Base-by-base conservation (phyloP, 2,797 vertebrate species). In the Adelosebastes latens region DNA sequence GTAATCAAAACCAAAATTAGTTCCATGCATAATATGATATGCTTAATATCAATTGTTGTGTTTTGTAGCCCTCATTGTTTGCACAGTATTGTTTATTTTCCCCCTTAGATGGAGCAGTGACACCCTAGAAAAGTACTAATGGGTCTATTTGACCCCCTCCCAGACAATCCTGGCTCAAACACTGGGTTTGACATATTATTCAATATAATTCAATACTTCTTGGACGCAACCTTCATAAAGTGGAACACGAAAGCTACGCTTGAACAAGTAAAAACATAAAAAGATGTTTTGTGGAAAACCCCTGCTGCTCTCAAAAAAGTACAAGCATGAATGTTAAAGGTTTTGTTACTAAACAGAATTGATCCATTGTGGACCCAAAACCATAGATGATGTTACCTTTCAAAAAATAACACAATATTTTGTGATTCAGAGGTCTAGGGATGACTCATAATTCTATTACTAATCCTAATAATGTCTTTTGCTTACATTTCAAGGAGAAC, bases 201-300 rank as follows among this genome's bases (percentile, higher is more conserved):
- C 3, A 31, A 13, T 34, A 20, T 8, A 39, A 16, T 22, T 32
- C 24, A 8, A 22, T 18, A 62, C 60, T 42, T 59, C 52, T n/a
- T 64, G 59, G 60, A 49, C 5, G 6, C 2, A 31, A 31, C 11
- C 2, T 25, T 34, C 11, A 39, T 72, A 32, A 39, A 56, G 10
- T n/a, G 24, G 31, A 42, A 77, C 46, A 65, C 14, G 0, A 56
- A 64, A 42, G 10, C 25, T 13, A 27, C 4, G 1, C n/a, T 36
- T 31, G 13, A 63, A 60, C 46, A 63, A 76, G 20, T 58, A 10
- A 36, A 78, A 77, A 63, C 75, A 55, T 16, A 60, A 29, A 69
- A 13, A 2, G 6, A 36, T 60, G 72, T 59, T 76, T 73, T n/a
- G 52, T 72, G 53, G 68, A 62, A 82, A 72, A 72, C 2, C 46